Base-by-base conservation (phyloP, 2,888 invertebrate species). In the Neria commutata region DNA sequence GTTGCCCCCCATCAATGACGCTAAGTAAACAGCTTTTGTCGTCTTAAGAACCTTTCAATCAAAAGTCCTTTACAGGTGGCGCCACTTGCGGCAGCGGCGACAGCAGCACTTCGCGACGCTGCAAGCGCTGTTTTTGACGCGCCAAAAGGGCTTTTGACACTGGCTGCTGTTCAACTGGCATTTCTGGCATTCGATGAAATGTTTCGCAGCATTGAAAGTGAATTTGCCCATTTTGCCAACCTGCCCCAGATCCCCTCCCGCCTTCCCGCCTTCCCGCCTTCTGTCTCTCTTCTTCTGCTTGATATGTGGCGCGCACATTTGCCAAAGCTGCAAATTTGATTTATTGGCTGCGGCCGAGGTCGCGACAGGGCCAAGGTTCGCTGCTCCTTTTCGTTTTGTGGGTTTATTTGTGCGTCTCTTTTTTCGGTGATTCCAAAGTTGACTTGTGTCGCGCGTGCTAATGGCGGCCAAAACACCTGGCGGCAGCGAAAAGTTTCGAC, bases 1-100 rank as follows among this genome's bases (percentile, higher is more conserved):
- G 6, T 14, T 17, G 42, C 42, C 19, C 4, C n/a, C 37, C 10
- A 37, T n/a, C n/a, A 37, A n/a, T 37, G 29, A 6, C 37, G 16
- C 14, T 42, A 42, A 42, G 42, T 42, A 21, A 42, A 21, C 14
- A 17, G 42, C 21, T 19, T 42, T 42, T 42, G 42, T 42, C 42
- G 42, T 42, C 42, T 42, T 42, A 42, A 42, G 42, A 17, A 42
- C 42, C 42, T 42, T 21, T 42, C 42, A 42, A 42, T 42, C 42
- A 42, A 42, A 42, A 42, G 21, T 42, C 42, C 21, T 14, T 42
- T 19, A 42, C 42, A 42, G 42, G 42, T 42, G 19, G 42, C 8
- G 10, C 19, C 21, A 5, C 29, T 11, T 8, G 11, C 29, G 29
- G 29, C 29, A 29, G 29, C 29, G 29, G 29, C 29, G 11, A 29